Evolutionary conservation across 2,888 invertebrate genomes (phyloP).

Genomic region (Rhopalosiphum nymphaeae): DNA sequence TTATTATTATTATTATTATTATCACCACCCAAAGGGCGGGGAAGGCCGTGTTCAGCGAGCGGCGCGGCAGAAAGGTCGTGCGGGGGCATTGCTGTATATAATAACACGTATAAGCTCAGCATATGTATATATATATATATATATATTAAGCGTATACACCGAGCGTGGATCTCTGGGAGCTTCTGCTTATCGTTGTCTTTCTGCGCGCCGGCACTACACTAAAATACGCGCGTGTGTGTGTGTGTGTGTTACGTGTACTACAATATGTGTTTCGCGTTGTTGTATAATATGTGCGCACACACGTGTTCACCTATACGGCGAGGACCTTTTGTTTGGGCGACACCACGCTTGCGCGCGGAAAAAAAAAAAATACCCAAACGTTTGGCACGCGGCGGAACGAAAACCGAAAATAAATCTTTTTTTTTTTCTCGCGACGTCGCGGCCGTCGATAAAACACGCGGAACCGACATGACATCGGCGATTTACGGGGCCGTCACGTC

Average conservation of each 20-base stretch:
- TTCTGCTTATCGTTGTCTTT: not conserved
- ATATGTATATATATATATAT: too few relatives aligned
- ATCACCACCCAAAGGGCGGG: not conserved
- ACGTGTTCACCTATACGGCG: not conserved
- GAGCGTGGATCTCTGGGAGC: not conserved
- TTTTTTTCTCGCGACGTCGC: not conserved
- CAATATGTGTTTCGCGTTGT: not conserved
- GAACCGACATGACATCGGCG: not conserved
- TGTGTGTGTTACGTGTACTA: too few relatives aligned
- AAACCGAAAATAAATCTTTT: conserved; percentile 3
- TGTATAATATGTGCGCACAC: not conserved
- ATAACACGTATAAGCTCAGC: not conserved
- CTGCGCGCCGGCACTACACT: not conserved
- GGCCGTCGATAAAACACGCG: not conserved
- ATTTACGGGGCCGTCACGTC: not conserved
- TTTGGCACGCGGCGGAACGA: not conserved
- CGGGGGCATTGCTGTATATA: too few relatives aligned
- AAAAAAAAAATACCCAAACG: not conserved
- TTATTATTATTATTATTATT: conserved; percentile 18
- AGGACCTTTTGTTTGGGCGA: not conserved
- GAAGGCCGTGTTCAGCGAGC: not conserved
- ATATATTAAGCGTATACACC: too few relatives aligned
- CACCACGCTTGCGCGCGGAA: not conserved
- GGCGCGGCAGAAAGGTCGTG: not conserved
- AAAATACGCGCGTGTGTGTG: not conserved